Evolutionary conservation across 2,797 vertebrate genomes (phyloP), one percentile per base, ranked within the genome.

Genomic region (Rallus crepitans): DNA sequence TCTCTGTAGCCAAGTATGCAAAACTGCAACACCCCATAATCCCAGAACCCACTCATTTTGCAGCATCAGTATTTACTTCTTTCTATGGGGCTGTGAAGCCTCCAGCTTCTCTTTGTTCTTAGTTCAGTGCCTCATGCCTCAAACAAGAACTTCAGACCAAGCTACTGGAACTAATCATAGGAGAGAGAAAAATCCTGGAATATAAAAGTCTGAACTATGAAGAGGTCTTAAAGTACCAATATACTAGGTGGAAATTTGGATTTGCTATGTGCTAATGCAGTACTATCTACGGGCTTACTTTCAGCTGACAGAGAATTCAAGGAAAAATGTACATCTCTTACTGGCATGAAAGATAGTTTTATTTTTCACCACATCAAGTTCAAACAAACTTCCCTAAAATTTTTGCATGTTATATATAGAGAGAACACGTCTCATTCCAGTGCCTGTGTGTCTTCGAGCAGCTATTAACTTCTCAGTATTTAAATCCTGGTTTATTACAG

Each of bases 401-500:
- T 93, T 94, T 40, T 84, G 31, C n/a, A 53, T 65, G 56, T 61
- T 50, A 50, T 50, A 50, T 50, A 48, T 82, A 84, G 0, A 94
- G 48, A 65, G 79, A 75, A n/a, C 24, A 7, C 23, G 23, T 73
- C 35, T 81, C 45, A 47, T 88, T 95, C 78, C 73, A 77, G 21
- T 47, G 31, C 8, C 59, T 65, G 20, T 71, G 27, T 84, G 25
- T 71, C 40, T 84, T 82, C 81, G 13, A 89, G 15, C 27, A 82
- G 39, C 45, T 92, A 94, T 59, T 77, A 94, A 79, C 40, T 65
- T 82, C 40, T 84, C 80, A 55, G 27, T 70, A 42, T 70, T 87
- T 77, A 89, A 88, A 92, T 72, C 45, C 68, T 78, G 6, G 3
- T 92, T 92, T 89, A 94, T 78, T 95, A 73, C 31, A 87, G 27